Percentiles rank a stretch among this genome's conserved stretches.
Evolutionary conservation across 2,113 vertebrate genomes (phyloP).

Genomic region (Eubucco bourcierii): DNA sequence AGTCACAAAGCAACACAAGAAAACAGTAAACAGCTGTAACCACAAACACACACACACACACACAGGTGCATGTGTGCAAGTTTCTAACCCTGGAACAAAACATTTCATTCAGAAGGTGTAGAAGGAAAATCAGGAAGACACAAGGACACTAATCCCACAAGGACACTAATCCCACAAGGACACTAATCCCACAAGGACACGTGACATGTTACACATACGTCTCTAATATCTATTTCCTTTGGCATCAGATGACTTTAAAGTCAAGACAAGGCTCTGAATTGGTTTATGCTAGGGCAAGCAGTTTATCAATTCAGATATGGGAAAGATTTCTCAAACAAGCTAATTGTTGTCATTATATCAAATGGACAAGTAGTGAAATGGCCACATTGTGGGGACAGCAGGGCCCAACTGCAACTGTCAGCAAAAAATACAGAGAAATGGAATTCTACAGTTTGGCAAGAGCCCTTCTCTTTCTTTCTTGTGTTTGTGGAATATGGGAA

Average conservation of each 20-base stretch:
- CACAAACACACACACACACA: accelerated
- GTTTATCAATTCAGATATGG: not conserved
- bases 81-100: not conserved
- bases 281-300: not conserved
- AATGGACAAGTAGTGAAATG: not conserved
- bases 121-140: not conserved
- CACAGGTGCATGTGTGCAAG: not conserved
- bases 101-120: not conserved
- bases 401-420: not conserved
- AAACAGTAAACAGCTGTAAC: not conserved
- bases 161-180: not conserved
- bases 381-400: not conserved
- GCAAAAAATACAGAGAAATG: not conserved
- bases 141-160: not conserved
- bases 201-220: not conserved
- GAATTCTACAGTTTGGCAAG: not conserved
- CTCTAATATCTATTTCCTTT: not conserved
- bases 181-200: not conserved
- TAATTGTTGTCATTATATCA: not conserved
- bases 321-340: not conserved
- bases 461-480: not conserved
- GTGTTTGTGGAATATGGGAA: not conserved
- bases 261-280: not conserved
- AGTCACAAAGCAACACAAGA: not conserved
- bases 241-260: not conserved